Evolutionary conservation across 2,888 invertebrate species (phyloP).

Genomic region (Lypha dubia): DNA sequence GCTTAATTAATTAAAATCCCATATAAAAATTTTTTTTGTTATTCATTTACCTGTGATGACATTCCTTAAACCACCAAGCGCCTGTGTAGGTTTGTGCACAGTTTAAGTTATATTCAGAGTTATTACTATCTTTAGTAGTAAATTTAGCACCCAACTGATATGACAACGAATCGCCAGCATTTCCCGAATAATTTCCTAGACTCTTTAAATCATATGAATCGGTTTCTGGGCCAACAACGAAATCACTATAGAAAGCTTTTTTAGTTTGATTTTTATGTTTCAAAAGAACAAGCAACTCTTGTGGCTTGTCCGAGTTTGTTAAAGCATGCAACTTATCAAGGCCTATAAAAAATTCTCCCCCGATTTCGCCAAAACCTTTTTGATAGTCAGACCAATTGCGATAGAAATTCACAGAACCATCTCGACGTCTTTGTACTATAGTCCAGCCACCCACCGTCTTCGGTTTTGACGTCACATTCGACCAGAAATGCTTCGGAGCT

Average conservation of each 20-base stretch:
- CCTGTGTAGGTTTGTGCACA: slow-evolving; percentile 9
- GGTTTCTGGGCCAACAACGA: slow-evolving; percentile 4
- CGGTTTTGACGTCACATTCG: slow-evolving; percentile 41
- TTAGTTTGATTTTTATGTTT: slow-evolving; percentile 14
- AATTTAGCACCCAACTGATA: slow-evolving; percentile 29
- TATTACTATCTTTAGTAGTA: slow-evolving; percentile 23
- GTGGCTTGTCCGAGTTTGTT: slow-evolving; percentile 37
- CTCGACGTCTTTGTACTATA: slow-evolving; percentile 50
- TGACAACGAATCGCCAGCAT: slow-evolving; percentile 32
- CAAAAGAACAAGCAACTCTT: slow-evolving; percentile 43
- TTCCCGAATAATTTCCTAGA: slow-evolving; percentile 29
- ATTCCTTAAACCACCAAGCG: slow-evolving; percentile 48
- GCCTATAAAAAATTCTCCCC: slow-evolving; percentile 53
- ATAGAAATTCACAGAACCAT: slow-evolving; percentile 49
- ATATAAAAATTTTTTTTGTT: background rate
- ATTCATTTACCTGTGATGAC: slow-evolving; percentile 31
- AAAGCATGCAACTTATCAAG: slow-evolving; percentile 48
- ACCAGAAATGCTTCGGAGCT: slow-evolving; percentile 39
- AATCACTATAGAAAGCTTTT: slow-evolving; percentile 27
- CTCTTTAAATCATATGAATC: background rate
- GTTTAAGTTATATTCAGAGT: background rate
- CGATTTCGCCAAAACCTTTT: slow-evolving; percentile 37
- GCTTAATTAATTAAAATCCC: no score
- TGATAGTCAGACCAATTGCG: slow-evolving; percentile 44
- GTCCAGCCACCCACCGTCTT: slow-evolving; percentile 48